Evolutionary conservation across 2,888 invertebrate genomes (phyloP), one percentile per base, ranked within the genome.

Genomic region (Proisotoma minuta): DNA sequence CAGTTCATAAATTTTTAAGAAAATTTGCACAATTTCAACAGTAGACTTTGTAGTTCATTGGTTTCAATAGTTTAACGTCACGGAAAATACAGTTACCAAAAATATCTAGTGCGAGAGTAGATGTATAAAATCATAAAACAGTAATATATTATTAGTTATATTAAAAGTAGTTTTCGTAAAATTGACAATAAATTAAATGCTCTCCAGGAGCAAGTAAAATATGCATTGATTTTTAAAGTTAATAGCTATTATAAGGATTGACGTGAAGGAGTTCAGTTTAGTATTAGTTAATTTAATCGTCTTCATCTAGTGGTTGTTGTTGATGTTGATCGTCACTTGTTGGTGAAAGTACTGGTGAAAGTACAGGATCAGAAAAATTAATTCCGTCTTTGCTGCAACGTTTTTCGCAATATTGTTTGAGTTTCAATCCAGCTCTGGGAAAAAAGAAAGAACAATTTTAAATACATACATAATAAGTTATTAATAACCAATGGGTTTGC

Each of bases 341-440:
- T n/a, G n/a, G n/a, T n/a, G n/a, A n/a, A n/a, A n/a, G n/a, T n/a
- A n/a, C n/a, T n/a, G n/a, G n/a, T n/a, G n/a, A n/a, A 28, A 49
- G 27, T 18, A 27, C 52, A 40, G 60, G 56, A 26, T 65, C 61
- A 52, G 59, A 60, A 48, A 73, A 71, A 52, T 68, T 57, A 43
- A 74, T 67, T 22, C 74, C 74, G 40, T 76, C 63, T 62, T 90
- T 88, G 68, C 82, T 81, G 76, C 88, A 87, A 40, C 85, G 84
- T 73, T 85, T 85, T 72, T 84, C 84, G 65, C 90, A 85, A 77
- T 83, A 87, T 71, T 84, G 84, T 73, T 87, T 83, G 66, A 92
- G 80, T 59, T 84, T 81, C 71, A 81, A 81, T 57, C 91, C 91
- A 75, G 89, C 86, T 77, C 91, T 91, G 79, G 66, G 60, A 60